Conservation (phyloP, 2,797 vertebrate genomes). For the Selene dorsalis region DNA sequence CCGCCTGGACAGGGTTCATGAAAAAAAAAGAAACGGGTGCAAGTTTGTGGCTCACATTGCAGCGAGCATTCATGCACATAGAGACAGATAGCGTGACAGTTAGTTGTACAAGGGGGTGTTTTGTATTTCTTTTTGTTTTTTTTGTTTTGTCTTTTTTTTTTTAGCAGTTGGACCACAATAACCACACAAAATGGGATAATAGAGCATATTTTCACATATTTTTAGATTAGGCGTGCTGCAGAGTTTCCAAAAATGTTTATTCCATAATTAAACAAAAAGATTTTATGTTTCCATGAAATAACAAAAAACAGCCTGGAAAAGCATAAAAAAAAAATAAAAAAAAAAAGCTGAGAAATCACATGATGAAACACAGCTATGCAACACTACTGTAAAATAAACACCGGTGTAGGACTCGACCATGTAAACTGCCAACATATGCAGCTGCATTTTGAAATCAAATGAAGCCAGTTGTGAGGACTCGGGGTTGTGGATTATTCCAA, state of each 20-base stretch:
- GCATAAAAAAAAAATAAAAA: not conserved
- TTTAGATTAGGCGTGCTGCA: conserved; percentile 35
- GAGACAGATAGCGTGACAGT: conserved; percentile 28
- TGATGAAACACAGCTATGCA: conserved; percentile 16
- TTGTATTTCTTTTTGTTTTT: conserved; percentile 31
- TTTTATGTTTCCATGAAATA: conserved; percentile 49
- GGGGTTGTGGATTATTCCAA: conserved; percentile 58
- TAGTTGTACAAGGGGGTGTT: conserved; percentile 11
- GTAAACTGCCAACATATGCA: conserved; percentile 58
- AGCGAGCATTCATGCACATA: conserved; percentile 17
- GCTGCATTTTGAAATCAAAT: conserved; percentile 65
- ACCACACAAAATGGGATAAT: conserved; percentile 37
- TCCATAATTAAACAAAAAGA: conserved; percentile 51
- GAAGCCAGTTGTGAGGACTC: conserved; percentile 55
- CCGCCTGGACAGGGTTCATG: not conserved
- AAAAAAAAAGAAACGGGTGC: not conserved
- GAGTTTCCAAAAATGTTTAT: conserved; percentile 35
- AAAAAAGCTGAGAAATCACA: not conserved
- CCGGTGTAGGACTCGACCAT: conserved; percentile 23
- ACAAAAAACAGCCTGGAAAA: conserved; percentile 16
- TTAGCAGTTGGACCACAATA: conserved; percentile 41
- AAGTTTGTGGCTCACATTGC: conserved; percentile 23
- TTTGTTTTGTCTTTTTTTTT: conserved; percentile 17
- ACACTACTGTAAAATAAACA: conserved; percentile 24
- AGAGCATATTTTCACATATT: conserved; percentile 40